These are phyloP conservation scores for Drosophila tani DNA, from an alignment of 1,140 invertebrate species.

Conservation along the genomic window DNA sequence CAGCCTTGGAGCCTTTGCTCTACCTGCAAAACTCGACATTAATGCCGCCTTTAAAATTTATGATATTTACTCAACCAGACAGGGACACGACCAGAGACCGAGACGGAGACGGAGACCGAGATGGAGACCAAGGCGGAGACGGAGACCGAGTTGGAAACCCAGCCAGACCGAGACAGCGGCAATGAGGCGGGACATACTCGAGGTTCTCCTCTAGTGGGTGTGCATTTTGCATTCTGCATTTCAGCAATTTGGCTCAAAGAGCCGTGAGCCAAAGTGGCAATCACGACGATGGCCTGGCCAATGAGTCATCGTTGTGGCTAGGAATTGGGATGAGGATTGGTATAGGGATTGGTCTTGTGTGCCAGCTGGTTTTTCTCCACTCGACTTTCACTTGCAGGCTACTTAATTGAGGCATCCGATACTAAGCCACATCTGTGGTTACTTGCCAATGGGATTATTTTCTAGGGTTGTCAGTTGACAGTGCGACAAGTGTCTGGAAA, in stretches of 20 bases:
- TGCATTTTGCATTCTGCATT: constrained; percentile 16
- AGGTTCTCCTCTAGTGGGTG: background rate
- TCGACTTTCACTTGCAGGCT: constrained; percentile 16
- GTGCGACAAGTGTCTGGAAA: background rate
- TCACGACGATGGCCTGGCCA: constrained; percentile 31
- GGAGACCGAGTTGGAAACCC: background rate
- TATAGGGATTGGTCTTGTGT: background rate
- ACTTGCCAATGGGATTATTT: background rate
- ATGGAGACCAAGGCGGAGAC: constrained; percentile 32
- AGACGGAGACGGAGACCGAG: constrained; percentile 25
- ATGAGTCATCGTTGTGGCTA: constrained; percentile 19
- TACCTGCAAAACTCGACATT: constrained; percentile 55
- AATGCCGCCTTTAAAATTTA: constrained; percentile 79
- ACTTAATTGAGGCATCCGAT: constrained; percentile 5
- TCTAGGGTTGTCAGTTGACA: background rate
- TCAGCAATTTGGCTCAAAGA: constrained; percentile 19
- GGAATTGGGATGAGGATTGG: no score
- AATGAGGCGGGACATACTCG: constrained; percentile 22
- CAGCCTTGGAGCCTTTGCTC: constrained; percentile 13
- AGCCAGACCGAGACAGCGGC: constrained; percentile 20
- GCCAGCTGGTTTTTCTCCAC: constrained; percentile 7
- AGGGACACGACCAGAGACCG: constrained; percentile 10
- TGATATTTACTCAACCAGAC: constrained; percentile 76
- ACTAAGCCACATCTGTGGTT: constrained; percentile 6
- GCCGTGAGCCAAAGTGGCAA: constrained; percentile 32